These are phyloP conservation scores for Allacma fusca DNA, from an alignment of 2,888 invertebrate species.

Conservation along the genomic window DNA sequence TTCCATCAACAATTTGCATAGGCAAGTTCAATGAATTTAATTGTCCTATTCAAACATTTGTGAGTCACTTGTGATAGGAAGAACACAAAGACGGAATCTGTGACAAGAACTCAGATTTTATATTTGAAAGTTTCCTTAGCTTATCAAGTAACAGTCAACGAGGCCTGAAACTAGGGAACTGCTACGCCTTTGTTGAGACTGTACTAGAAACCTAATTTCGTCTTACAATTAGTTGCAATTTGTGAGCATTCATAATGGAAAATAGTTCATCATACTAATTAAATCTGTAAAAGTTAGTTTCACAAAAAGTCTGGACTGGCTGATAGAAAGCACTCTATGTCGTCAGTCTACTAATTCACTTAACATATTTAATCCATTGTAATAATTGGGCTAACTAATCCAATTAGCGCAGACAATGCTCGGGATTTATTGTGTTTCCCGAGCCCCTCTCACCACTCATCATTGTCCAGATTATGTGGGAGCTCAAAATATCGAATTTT, in stretches of 20 bases:
- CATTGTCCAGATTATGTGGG: neutral
- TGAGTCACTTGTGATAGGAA: too few species aligned
- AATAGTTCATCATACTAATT: conserved; percentile 3
- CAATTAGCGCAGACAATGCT: neutral
- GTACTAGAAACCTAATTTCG: neutral
- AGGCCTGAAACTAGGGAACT: neutral
- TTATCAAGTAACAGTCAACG: neutral
- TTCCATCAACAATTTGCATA: too few species aligned
- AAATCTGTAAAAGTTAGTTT: neutral
- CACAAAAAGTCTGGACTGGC: neutral
- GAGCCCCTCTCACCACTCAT: neutral
- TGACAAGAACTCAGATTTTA: too few species aligned
- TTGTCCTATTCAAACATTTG: too few species aligned
- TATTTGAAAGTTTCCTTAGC: neutral
- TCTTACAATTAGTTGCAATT: neutral
- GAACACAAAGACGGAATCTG: too few species aligned
- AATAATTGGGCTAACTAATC: neutral
- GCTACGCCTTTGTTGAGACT: neutral
- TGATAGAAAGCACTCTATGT: neutral
- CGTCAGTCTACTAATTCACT: neutral
- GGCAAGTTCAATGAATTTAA: too few species aligned
- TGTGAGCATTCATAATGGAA: neutral
- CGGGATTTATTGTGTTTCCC: neutral
- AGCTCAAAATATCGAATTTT: neutral
- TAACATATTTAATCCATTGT: neutral